Conservation (phyloP, 2,113 vertebrate species). For the Ammodramus savannarum region DNA sequence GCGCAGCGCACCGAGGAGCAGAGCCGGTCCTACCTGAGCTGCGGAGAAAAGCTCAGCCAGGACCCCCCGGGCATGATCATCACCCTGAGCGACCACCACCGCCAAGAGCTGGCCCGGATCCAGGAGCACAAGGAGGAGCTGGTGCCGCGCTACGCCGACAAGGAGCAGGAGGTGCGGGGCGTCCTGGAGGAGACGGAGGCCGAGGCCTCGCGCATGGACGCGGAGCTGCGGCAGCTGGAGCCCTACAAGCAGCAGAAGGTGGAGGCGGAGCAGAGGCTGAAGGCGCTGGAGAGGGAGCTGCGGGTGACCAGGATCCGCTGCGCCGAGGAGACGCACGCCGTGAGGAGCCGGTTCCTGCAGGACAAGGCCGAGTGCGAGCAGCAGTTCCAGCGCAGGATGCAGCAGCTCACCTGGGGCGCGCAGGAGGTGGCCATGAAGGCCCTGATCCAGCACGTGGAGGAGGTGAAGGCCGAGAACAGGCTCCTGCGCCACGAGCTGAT, state of each 20-base stretch:
- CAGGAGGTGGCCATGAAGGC: not conserved
- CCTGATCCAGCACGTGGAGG: not conserved
- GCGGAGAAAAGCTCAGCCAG: not conserved
- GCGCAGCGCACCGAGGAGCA: not conserved
- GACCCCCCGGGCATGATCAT: not conserved
- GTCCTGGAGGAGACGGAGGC: not conserved
- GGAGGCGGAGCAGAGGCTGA: not conserved
- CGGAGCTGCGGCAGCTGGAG: not conserved
- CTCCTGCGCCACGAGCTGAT: not conserved
- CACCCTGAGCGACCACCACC: not conserved
- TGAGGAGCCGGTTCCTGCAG: not conserved
- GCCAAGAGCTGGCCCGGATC: not conserved
- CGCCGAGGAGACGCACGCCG: not conserved
- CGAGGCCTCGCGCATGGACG: not conserved
- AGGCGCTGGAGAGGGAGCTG: not conserved
- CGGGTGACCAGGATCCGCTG: not conserved
- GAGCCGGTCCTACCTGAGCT: not conserved
- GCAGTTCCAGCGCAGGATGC: not conserved
- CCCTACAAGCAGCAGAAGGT: not conserved
- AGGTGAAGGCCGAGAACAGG: not conserved
- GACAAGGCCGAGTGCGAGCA: accelerated
- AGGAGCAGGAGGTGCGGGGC: not conserved
- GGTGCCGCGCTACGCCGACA: accelerated
- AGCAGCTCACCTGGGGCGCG: not conserved
- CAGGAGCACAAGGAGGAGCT: not conserved